A percentile compares a stretch with the other conserved stretches of the same genome.
phyloP scores from a whole-genome alignment of 2,888 invertebrate species.

The Oxyteleia sp. region DNA sequence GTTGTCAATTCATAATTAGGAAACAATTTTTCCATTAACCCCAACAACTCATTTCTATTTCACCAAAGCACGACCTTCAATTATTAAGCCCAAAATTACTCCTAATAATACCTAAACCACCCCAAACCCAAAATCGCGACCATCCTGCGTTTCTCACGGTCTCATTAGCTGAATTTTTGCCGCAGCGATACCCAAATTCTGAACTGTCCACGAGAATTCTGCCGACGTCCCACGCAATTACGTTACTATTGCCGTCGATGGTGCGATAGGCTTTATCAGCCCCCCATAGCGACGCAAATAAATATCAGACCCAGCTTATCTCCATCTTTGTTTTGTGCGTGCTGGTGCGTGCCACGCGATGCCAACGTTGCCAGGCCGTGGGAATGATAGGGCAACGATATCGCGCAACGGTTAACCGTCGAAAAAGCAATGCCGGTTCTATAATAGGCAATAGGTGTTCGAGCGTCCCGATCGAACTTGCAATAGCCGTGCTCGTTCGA shows the following conservation, averaged over 20 bases:
- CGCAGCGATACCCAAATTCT: constrained; percentile 11
- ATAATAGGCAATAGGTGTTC: constrained; percentile 55
- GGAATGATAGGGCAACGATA: constrained; percentile 71
- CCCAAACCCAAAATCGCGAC: constrained; percentile 1
- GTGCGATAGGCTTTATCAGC: constrained; percentile 55
- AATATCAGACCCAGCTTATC: constrained; percentile 50
- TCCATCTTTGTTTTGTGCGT: constrained; percentile 75
- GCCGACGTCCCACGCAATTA: constrained; percentile 26
- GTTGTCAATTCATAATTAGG: no score
- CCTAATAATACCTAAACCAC: not conserved
- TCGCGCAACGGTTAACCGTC: constrained; percentile 64
- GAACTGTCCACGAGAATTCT: constrained; percentile 42
- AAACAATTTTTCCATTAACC: no score
- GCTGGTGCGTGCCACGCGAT: constrained; percentile 73
- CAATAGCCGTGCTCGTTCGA: constrained; percentile 63
- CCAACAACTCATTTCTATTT: no score
- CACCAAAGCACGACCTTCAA: no score
- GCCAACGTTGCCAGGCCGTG: constrained; percentile 51
- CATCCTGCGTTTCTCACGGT: constrained; percentile 44
- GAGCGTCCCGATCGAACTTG: constrained; percentile 39
- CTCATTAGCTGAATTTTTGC: constrained; percentile 20
- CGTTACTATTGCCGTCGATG: constrained; percentile 36
- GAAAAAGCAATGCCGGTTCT: constrained; percentile 50
- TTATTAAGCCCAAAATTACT: no score
- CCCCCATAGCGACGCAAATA: constrained; percentile 52